These are phyloP conservation scores for Apogon talboti DNA, from an alignment of 2,797 vertebrate species.

Conservation along the genomic window DNA sequence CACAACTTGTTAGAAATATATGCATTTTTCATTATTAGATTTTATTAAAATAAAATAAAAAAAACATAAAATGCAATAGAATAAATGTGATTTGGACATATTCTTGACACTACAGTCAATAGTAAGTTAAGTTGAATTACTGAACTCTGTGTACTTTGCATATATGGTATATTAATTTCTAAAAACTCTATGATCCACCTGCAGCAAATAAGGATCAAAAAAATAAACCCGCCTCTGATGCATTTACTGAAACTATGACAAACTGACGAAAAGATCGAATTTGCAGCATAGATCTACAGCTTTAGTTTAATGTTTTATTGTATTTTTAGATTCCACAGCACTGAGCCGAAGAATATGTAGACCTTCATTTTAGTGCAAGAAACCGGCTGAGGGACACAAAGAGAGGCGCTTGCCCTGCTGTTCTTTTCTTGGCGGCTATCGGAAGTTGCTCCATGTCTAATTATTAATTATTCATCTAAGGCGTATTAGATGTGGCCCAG, in stretches of 20 bases:
- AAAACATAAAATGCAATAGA: too few relatives aligned
- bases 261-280: slow-evolving; percentile 1
- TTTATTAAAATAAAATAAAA: too few relatives aligned
- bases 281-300: slow-evolving; percentile 6
- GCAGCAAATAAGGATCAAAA: slow-evolving; percentile 30
- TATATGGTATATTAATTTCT: slow-evolving; percentile 1
- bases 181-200: slow-evolving; percentile 11
- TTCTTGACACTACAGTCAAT: neutral
- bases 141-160: slow-evolving; percentile 1
- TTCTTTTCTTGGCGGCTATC: slow-evolving; percentile 81
- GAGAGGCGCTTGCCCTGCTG: slow-evolving; percentile 61
- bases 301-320: slow-evolving; percentile 1
- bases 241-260: slow-evolving; percentile 19
- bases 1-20: too few relatives aligned
- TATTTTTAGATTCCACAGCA: slow-evolving; percentile 27
- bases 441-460: slow-evolving; percentile 83
- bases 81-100: too few relatives aligned
- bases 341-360: slow-evolving; percentile 37
- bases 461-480: slow-evolving; percentile 89
- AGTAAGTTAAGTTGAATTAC: neutral
- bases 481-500: slow-evolving; percentile 86
- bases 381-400: slow-evolving; percentile 66
- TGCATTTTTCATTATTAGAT: too few relatives aligned
- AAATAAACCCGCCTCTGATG: slow-evolving; percentile 5
- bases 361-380: slow-evolving; percentile 36